Base-by-base conservation (phyloP, 1,140 invertebrate genomes). In the Ridgeia piscesae region DNA sequence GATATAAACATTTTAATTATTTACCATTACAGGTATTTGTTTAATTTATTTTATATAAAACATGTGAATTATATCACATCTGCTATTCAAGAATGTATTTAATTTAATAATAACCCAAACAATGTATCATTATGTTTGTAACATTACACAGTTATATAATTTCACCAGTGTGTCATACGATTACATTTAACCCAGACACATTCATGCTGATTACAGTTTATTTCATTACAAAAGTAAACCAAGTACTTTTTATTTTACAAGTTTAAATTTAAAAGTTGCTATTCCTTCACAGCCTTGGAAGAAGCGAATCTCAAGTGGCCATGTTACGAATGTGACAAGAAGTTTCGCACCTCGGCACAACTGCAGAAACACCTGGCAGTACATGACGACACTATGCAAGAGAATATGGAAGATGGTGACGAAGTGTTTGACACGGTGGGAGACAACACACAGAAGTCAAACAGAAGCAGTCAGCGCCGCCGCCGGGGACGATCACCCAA, bases 271-370 rank as follows among this genome's bases (percentile, higher is more conserved):
- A 90, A 14, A 90, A 14, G 33, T 90, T 33, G 31, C 92, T 89
- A 91, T 34, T 93, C 91, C 91, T 88, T 92, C 93, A 35, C 94
- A 95, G 94, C 93, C 14, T 91, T 96, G 48, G 95, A 96, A 93
- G 94, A 95, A 92, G 94, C 94, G 93, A 94, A 95, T 91, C 94
- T 93, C 91, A 95, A 95, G 89, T 96, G 95, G 94, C 94, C 95
- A 27, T 97, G 97, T 95, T 97, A 96, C 94, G 97, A 97, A 94
- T 97, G 97, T 94, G 95, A 96, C 50, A 95, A 96, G 93, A 95
- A 95, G 92, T 97, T 97, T 95, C 93, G 94, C 91, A 96, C 96
- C 11, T 96, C 96, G 14, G 96, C 96, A n/a, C 96, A 96, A 92
- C 94, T 97, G 14, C 96, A 97, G 94, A 96, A 96, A 91, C 97